phyloP scores from a whole-genome alignment of 2,113 vertebrate species.

The Scomber scombrus region DNA sequence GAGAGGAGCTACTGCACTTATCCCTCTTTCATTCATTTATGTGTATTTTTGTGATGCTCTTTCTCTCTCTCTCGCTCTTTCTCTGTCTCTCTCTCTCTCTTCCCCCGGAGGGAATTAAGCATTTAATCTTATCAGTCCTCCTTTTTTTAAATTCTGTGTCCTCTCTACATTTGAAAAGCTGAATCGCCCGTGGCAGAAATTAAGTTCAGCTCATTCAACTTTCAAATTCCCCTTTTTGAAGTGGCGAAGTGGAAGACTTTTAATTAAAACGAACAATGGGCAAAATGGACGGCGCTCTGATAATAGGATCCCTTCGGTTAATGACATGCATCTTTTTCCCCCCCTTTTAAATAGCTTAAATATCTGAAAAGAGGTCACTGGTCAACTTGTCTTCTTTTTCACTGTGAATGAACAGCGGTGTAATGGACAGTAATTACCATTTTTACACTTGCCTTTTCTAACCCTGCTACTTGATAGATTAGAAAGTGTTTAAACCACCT shows the following conservation, averaged over 20 bases:
- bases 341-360: conserved; percentile 2
- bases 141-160: conserved; percentile 5
- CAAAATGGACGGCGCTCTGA: not conserved
- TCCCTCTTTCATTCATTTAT: not conserved
- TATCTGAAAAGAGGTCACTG: not conserved
- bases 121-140: conserved; percentile 28
- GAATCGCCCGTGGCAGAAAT: conserved; percentile 26
- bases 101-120: not conserved
- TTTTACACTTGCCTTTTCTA: no score
- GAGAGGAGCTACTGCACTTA: no score
- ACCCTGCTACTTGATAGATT: no score
- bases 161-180: not conserved
- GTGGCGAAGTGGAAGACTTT: conserved; percentile 35
- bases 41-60: not conserved
- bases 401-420: not conserved
- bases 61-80: no score
- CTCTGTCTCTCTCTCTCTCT: not conserved
- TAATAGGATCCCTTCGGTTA: not conserved
- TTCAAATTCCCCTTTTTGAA: conserved; percentile 43
- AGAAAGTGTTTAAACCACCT: no score
- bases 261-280: conserved; percentile 42
- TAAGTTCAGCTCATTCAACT: conserved; percentile 23
- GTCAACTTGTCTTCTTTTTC: not conserved
- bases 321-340: not conserved
- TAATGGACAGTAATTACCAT: not conserved